A percentile compares a stretch with the other conserved stretches of the same genome.
Conservation (phyloP, 1,140 invertebrate genomes). For the Bombus huntii region DNA sequence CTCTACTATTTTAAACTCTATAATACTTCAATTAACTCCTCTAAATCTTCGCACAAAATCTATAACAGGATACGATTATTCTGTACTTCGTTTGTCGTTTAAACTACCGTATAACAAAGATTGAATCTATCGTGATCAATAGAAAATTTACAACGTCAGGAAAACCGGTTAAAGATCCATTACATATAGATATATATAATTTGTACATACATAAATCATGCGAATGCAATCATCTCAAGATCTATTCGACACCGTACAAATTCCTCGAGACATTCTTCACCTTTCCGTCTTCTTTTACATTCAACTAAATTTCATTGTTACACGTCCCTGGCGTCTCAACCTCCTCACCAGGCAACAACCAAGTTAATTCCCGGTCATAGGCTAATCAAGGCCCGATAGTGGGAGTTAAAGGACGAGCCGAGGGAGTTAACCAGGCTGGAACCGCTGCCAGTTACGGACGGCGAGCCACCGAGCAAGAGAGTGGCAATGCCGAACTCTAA, state of each 20-base stretch:
- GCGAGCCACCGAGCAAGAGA: slow-evolving; percentile 61
- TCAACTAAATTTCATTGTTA: neutral
- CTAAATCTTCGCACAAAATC: neutral
- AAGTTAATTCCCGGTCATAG: slow-evolving; percentile 56
- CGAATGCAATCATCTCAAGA: no score
- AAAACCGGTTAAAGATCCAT: no score
- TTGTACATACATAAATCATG: no score
- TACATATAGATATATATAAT: no score
- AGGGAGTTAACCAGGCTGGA: slow-evolving; percentile 64
- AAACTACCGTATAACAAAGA: neutral
- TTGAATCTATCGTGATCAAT: neutral
- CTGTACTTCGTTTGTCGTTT: neutral
- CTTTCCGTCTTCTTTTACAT: no score
- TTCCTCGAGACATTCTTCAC: no score
- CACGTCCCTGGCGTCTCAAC: no score
- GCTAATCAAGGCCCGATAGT: slow-evolving; percentile 57
- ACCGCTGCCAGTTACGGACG: slow-evolving; percentile 64
- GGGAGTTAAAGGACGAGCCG: slow-evolving; percentile 45
- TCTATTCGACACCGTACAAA: no score
- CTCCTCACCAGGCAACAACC: neutral
- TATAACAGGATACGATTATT: no score
- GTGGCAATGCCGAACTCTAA: slow-evolving; percentile 76
- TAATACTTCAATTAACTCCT: neutral
- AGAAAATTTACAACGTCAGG: neutral
- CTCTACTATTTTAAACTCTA: neutral